Base-by-base conservation (phyloP, 2,888 invertebrate genomes). In the Amphiduros pacificus region DNA sequence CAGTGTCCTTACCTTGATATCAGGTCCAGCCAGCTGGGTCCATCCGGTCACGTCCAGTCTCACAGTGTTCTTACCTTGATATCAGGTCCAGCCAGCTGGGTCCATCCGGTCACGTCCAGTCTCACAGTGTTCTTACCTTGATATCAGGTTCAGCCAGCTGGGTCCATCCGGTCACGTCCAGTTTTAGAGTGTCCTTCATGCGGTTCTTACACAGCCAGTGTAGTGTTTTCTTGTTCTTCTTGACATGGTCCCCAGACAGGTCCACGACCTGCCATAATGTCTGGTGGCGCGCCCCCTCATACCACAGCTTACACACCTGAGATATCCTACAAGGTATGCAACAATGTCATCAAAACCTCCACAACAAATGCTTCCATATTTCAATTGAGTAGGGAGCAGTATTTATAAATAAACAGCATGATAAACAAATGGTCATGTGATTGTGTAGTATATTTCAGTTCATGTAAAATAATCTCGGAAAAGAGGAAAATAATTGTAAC, bases 201-300 rank as follows among this genome's bases (percentile, higher is more conserved):
- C 44, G 44, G 44, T 44, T 44, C 44, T 44, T 44, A 22, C 44
- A 44, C 20, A 44, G 44, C 44, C 44, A 44, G n/a, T 44, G 44
- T n/a, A 44, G 22, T 6, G 20, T 44, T 22, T 44, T 44, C 44
- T 44, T 44, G 44, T 44, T 20, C 44, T 44, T 44, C n/a, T 44
- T 44, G 44, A 44, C n/a, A n/a, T n/a, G n/a, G 44, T 44, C 44
- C 6, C 22, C 22, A 6, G 44, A 44, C 20, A 44, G 44, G 44
- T 44, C 44, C n/a, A 44, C 44, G 6, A 20, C 22, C 20, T 17
- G 9, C 44, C 44, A 44, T 4, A 44, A 17, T n/a, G n/a, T 44
- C 4, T n/a, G 44, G n/a, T 44, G 44, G 20, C 22, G n/a, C 4
- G 44, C 22, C 6, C 20, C 44, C 22, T 44, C 44, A 17, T 44